Evolutionary conservation across 2,888 invertebrate genomes (phyloP), one percentile per base, ranked within the genome.

Genomic region (Hermaeophaga mercurialis): DNA sequence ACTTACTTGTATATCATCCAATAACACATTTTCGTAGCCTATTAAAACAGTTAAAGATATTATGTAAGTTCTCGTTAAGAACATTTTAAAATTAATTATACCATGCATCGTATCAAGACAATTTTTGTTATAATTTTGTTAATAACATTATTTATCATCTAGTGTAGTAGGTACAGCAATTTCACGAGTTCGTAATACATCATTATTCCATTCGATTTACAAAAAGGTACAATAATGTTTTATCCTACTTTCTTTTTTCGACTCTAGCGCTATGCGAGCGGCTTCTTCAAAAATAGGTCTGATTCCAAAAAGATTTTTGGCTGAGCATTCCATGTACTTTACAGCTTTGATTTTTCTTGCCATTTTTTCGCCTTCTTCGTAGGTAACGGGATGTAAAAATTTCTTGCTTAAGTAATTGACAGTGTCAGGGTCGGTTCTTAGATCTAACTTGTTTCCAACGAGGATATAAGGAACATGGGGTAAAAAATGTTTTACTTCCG

Each of bases 291-390:
- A 85, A 48, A 86, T 83, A 66, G 82, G 80, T 54, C 81, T 73
- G 9, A 85, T 81, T 31, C 84, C 84, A 54, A 84, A 82, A 71
- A 83, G 83, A 65, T 81, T 82, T 73, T 84, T 85, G 46, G 85
- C 84, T 5, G 85, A 84, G 70, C 85, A 85, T 72, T 85, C 85
- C 58, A 84, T 73, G 71, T 84, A 85, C 28, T 78, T 78, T 64
- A 77, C 81, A 2, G 85, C 84, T 62, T 80, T 79, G 60, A 85
- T 84, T 68, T 82, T 81, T 61, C 81, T 82, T 0, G 83, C 81
- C 78, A 83, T 80, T 47, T 77, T 77, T 17, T 78, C 70, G 4
- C 83, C 84, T 63, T 84, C 81, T 60, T 82, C 81, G 3, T 75
- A 71, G 50, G 75, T 75, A 8, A 84, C 82, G 1, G 83, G 56